These are phyloP conservation scores for Calephelis nemesis DNA, from an alignment of 1,140 invertebrate genomes.

Conservation along the genomic window DNA sequence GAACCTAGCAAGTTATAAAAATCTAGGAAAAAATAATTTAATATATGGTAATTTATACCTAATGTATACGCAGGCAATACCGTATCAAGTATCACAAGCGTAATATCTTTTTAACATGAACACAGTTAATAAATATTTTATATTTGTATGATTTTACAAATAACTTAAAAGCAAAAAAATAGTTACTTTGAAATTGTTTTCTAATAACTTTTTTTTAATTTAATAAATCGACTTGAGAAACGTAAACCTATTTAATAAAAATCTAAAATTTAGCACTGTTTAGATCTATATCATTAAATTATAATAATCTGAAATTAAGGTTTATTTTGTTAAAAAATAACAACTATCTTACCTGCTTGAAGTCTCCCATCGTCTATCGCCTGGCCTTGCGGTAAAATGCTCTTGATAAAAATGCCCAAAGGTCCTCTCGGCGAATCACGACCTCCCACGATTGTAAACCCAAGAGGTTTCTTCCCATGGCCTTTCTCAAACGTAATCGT, in stretches of 20 bases:
- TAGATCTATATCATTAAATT: too few species aligned
- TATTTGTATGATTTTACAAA: not conserved
- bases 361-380: slow-evolving; percentile 87
- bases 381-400: slow-evolving; percentile 92
- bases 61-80: slow-evolving; percentile 1
- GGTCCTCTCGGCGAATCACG: slow-evolving; percentile 92
- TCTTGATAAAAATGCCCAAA: slow-evolving; percentile 94
- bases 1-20: not conserved
- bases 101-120: slow-evolving; percentile 1
- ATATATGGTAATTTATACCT: slow-evolving; percentile 1
- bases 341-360: not conserved
- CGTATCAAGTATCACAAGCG: slow-evolving; percentile 1
- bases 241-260: too few species aligned
- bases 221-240: too few species aligned
- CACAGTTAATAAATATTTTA: not conserved
- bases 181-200: too few species aligned
- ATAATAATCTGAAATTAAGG: too few species aligned
- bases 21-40: not conserved
- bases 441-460: slow-evolving; percentile 95
- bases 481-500: slow-evolving; percentile 92
- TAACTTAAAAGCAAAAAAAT: not conserved
- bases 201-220: too few species aligned
- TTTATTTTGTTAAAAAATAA: not conserved
- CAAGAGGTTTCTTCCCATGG: slow-evolving; percentile 89
- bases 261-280: too few species aligned